Evolutionary conservation across 2,797 vertebrate genomes (phyloP), one percentile per base, ranked within the genome.

Genomic region (Hydrophis major): DNA sequence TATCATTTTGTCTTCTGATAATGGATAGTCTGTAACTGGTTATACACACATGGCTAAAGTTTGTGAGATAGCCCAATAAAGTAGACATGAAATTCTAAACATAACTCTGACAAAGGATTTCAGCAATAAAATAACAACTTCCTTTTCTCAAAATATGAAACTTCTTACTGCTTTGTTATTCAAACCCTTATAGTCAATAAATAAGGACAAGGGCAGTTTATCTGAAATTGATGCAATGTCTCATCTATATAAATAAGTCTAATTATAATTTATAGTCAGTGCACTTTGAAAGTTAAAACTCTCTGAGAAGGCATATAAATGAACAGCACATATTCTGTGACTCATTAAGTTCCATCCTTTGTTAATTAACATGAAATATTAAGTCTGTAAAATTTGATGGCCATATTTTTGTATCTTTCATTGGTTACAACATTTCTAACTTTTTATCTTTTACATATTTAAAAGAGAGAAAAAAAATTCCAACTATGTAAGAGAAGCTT

Each of bases 311-410:
- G 63, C 60, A 47, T 18, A 13, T 1, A 94, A 94, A 93, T 56
- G 86, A 1, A 47, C 86, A 2, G 10, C 74, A 74, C 92, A 87
- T 18, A 74, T 90, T 94, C 88, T 94, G 66, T 92, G 59, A 7
- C 27, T 94, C 86, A 87, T 93, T 93, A 94, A 87, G 66, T 91
- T 42, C 50, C 32, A 89, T 93, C 37, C 88, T 88, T 3, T 93
- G 32, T 60, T 92, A 87, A 92, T 91, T 92, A 92, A 94, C 94
- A 86, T 92, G n/a, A 92, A 92, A 86, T 89, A 92, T 86, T 93
- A 89, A 13, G 78, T 18, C 50, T 91, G 13, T 3, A 92, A 89
- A 90, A 55, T 5, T 0, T 91, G 91, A 90, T 59, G 89, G 22
- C 60, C 86, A 83, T 93, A 61, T 92, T 83, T 90, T 89, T 53